These are phyloP conservation scores for Emydura subglobosa DNA, from an alignment of 2,113 vertebrate genomes.

Conservation along the genomic window DNA sequence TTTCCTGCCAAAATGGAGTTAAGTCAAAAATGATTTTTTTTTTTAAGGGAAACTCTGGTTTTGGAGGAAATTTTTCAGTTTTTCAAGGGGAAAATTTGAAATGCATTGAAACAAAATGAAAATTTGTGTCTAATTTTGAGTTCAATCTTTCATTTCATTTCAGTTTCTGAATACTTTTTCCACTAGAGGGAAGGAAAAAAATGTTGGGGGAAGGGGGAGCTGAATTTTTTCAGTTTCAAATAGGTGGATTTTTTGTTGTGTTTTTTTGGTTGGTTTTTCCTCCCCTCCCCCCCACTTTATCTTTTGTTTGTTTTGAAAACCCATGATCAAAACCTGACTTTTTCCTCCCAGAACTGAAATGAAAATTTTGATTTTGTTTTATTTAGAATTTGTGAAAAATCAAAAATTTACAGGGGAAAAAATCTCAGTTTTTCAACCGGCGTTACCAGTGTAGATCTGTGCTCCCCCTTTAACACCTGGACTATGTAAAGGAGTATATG, in stretches of 20 bases:
- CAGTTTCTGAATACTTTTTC: background rate
- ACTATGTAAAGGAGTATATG: background rate
- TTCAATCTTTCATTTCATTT: background rate
- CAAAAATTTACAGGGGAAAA: background rate
- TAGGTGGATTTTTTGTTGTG: background rate
- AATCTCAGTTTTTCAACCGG: background rate
- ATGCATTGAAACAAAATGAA: background rate
- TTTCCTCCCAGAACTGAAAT: background rate
- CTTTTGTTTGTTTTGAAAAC: background rate
- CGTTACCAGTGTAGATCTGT: background rate
- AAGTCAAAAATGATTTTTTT: background rate
- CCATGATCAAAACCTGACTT: background rate
- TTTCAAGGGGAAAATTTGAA: background rate
- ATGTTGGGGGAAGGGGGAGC: too few relatives aligned
- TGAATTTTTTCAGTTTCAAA: background rate
- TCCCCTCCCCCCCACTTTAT: too few relatives aligned
- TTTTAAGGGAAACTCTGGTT: background rate
- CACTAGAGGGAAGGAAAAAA: background rate
- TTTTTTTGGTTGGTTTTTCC: background rate
- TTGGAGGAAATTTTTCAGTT: background rate
- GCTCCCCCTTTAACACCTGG: background rate
- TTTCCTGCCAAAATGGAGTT: background rate
- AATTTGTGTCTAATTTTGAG: background rate
- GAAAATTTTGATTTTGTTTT: background rate
- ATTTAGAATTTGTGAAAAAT: background rate